Evolutionary conservation across 1,140 invertebrate genomes (phyloP), one percentile per base, ranked within the genome.

Genomic region (Ceratoteleas bidentatus): DNA sequence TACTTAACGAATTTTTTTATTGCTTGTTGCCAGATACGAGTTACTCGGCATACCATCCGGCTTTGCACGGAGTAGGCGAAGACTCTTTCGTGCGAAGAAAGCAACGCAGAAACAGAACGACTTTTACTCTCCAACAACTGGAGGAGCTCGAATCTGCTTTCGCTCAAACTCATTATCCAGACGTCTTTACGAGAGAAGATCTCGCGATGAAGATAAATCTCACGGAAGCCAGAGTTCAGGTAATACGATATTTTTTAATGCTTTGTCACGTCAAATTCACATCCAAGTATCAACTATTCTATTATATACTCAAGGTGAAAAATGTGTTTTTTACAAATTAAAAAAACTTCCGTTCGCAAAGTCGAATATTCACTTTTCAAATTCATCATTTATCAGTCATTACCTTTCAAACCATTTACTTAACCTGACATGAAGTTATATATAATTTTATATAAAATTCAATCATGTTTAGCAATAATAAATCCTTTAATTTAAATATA

Each of bases 201-300:
- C 93, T 99, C 53, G 98, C 98, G n/a, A 97, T 98, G 95, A 98
- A 99, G 93, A 99, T 99, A 87, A 98, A 98, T 91, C 93, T 99
- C 66, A 99, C 98, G 0, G 98, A 99, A 92, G 98, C 98, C 3
- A 93, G 98, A 91, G 98, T 99, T 43, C 98, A 99, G 95, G 98
- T 99, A 84, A 74, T 43, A 33, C 16, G 73, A 69, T 72, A 57
- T 66, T 68, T 61, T 47, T 40, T 58, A 57, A 45, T n/a, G n/a
- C 64, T 61, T 45, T 16, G 64, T 45, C 10, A 40, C 24, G 24
- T 65, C 16, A 64, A 72, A 45, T 77, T 6, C n/a, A 61, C 50
- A 34, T 45, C n/a, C 34, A 50, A 65, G 58, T 57, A 24, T 32
- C 11, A 49, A 0, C 4, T 16, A 13, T 61, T 61, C 47, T 24